Evolutionary conservation across 2,113 vertebrate species (phyloP).

Genomic region (Pavo muticus): DNA sequence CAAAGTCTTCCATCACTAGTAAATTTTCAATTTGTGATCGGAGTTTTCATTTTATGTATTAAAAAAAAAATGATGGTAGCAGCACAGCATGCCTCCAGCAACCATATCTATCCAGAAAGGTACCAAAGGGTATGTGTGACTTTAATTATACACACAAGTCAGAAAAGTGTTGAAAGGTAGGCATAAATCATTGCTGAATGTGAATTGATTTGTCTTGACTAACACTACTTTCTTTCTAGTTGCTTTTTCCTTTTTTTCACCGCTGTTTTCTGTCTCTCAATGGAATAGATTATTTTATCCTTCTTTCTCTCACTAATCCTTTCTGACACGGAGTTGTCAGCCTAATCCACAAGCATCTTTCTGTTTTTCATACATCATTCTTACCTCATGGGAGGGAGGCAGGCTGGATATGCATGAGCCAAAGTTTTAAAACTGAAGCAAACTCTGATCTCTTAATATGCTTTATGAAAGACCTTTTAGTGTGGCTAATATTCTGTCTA

Average conservation of each 20-base stretch:
- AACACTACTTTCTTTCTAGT: neutral
- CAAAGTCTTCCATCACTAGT: neutral
- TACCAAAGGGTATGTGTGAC: neutral
- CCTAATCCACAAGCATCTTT: neutral
- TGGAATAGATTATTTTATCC: neutral
- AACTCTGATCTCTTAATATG: neutral
- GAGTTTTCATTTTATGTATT: neutral
- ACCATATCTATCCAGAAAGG: neutral
- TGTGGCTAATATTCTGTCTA: neutral
- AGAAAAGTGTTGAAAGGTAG: neutral
- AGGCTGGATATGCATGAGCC: too few species aligned
- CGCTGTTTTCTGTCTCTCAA: neutral
- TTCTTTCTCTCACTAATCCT: neutral
- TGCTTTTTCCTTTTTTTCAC: neutral
- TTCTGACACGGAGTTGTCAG: neutral
- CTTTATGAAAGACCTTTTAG: neutral
- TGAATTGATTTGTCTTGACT: neutral
- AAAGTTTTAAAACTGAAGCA: too few species aligned
- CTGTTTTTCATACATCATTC: neutral
- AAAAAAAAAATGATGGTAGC: neutral
- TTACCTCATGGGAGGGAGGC: neutral
- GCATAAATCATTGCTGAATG: neutral
- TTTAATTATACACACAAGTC: neutral
- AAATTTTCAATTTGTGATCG: neutral
- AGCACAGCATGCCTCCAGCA: neutral